Evolutionary conservation across 2,888 invertebrate genomes (phyloP), one percentile per base, ranked within the genome.

Genomic region (Melangyna quadrimaculata): DNA sequence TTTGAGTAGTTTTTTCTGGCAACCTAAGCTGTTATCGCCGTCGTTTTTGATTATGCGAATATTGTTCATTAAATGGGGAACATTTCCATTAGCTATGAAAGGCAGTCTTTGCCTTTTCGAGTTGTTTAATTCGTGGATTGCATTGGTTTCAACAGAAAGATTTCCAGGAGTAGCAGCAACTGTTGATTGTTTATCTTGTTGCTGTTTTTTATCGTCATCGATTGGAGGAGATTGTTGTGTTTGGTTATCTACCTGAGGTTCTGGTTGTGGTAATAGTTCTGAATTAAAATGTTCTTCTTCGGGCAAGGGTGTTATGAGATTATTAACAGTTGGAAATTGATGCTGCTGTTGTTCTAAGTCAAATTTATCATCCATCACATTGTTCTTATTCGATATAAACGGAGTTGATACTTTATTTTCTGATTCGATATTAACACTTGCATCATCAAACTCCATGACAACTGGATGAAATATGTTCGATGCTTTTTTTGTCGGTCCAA

Each of bases 41-140:
- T 79, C 78, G 12, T 51, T 24, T 45, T 78, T 83, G 1, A 81
- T 17, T 45, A 86, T 73, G 27, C 27, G 81, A 27, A 82, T 87
- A 24, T 87, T 87, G 10, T 83, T 87, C 65, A 67, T 74, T 6
- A 78, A 22, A 17, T 78, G 63, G 8, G 63, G 63, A 19, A 82
- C 17, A 55, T 70, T 71, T 6, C 86, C 86, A 22, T 86, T 86
- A 1, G 29, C 37, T 17, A 70, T 29, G 12, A 73, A 5, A 29
- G 63, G 10, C n/a, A 24, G 24, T 8, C 2, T 24, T 51, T 10
- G n/a, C 37, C 17, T 24, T 71, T n/a, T 73, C 37, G 6, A n/a
- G n/a, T n/a, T n/a, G n/a, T n/a, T n/a, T n/a, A n/a, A n/a, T n/a
- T n/a, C n/a, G n/a, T n/a, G n/a, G n/a, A n/a, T n/a, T n/a, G n/a